Percentiles rank a stretch among this genome's conserved stretches.
Conservation (phyloP, 2,888 invertebrate species). For the Camptogramma bilineatum region DNA sequence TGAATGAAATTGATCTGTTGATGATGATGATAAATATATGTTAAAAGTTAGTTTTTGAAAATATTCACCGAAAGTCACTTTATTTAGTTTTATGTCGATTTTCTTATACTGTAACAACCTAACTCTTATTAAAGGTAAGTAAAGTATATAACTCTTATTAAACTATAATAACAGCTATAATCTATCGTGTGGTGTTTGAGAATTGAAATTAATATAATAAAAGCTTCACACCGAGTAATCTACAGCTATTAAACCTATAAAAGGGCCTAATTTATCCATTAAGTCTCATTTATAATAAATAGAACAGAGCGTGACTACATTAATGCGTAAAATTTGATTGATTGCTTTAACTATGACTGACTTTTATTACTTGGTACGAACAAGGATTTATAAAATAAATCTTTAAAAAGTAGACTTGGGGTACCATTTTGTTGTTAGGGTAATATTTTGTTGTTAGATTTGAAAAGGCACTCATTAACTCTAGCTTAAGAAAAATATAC, state of each 20-base stretch:
- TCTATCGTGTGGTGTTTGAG: background rate
- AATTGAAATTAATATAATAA: constrained; percentile 18
- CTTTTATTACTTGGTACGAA: constrained; percentile 31
- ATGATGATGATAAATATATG: too few relatives aligned
- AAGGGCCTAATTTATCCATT: constrained; percentile 59
- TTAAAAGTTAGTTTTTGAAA: too few relatives aligned
- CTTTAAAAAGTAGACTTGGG: background rate
- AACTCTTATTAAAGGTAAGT: too few relatives aligned
- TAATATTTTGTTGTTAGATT: too few relatives aligned
- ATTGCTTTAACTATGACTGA: constrained; percentile 53
- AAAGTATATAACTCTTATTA: too few relatives aligned
- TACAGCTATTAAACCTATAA: constrained; percentile 27
- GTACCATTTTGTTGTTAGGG: background rate
- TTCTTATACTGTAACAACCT: too few relatives aligned
- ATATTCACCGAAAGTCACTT: too few relatives aligned
- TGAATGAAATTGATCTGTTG: too few relatives aligned
- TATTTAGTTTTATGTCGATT: too few relatives aligned
- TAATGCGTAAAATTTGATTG: constrained; percentile 75
- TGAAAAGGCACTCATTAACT: too few relatives aligned
- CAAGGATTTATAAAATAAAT: constrained; percentile 12
- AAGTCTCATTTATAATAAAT: constrained; percentile 76
- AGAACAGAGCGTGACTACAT: constrained; percentile 58
- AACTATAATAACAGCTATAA: background rate
- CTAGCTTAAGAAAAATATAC: too few relatives aligned
- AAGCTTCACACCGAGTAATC: constrained; percentile 19